Evolutionary conservation across 2,113 vertebrate genomes (phyloP).

Genomic region (Onychostruthus taczanowskii): DNA sequence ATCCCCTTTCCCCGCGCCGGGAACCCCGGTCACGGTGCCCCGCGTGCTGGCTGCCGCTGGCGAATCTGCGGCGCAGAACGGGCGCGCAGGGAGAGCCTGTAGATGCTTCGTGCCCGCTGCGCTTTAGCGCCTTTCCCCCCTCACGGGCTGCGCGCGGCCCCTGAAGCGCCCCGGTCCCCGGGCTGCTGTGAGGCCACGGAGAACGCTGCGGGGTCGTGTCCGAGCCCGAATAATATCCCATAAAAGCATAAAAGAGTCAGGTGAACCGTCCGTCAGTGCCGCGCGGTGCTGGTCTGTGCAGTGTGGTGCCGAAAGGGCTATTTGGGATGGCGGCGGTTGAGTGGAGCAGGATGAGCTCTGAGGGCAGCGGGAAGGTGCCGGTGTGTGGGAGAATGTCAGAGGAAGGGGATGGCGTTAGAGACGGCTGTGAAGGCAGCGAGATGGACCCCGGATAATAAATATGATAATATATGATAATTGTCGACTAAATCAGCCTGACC

Average conservation of each 20-base stretch:
- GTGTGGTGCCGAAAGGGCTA: not conserved
- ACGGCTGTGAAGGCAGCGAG: not conserved
- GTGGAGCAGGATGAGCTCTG: not conserved
- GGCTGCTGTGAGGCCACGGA: not conserved
- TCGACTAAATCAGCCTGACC: no score
- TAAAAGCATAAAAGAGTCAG: not conserved
- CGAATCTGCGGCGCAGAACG: not conserved
- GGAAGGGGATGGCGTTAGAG: not conserved
- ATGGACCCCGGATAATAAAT: not conserved
- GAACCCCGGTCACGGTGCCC: accelerated
- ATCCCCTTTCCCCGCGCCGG: not conserved
- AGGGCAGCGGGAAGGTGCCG: not conserved
- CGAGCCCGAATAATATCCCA: not conserved
- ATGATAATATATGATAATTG: not conserved
- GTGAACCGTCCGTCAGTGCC: not conserved
- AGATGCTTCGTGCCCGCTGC: not conserved
- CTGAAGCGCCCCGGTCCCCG: accelerated
- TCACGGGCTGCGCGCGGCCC: not conserved
- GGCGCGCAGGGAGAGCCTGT: accelerated
- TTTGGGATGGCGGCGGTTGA: not conserved
- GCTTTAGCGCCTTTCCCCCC: not conserved
- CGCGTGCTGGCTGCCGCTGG: not conserved
- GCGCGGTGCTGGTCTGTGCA: not conserved
- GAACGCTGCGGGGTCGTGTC: accelerated
- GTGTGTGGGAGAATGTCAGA: not conserved